Evolutionary conservation across 2,113 vertebrate species (phyloP).

Genomic region (Shinisaurus crocodilurus): DNA sequence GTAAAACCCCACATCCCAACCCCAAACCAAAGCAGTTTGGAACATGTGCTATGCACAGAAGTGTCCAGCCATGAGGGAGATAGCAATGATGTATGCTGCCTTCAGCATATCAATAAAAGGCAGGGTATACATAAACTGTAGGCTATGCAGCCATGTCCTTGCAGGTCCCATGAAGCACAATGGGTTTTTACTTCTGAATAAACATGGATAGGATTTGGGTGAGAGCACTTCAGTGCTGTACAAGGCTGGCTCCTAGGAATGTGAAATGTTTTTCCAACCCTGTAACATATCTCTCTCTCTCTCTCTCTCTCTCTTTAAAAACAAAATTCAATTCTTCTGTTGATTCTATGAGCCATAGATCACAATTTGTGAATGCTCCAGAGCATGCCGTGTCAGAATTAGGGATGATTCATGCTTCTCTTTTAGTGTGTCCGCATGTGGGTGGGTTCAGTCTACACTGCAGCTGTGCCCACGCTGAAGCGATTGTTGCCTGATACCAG

Average conservation of each 20-base stretch:
- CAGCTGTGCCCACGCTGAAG: slow-evolving; percentile 16
- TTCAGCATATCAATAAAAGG: background rate
- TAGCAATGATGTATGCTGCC: background rate
- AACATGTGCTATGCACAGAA: background rate
- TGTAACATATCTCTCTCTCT: background rate
- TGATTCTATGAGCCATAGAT: slow-evolving; percentile 18
- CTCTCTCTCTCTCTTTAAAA: background rate
- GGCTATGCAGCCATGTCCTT: background rate
- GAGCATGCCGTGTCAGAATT: slow-evolving; percentile 25
- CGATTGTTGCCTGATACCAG: background rate
- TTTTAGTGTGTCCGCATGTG: slow-evolving; percentile 10
- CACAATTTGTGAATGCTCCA: slow-evolving; percentile 31
- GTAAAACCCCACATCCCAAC: no score
- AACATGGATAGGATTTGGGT: background rate
- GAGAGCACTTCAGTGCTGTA: background rate
- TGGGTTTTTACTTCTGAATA: background rate
- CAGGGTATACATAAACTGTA: background rate
- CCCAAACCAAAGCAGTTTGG: background rate
- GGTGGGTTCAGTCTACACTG: background rate
- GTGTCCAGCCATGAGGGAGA: background rate
- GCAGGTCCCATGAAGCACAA: background rate
- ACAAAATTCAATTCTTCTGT: slow-evolving; percentile 21
- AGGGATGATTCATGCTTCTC: slow-evolving; percentile 29
- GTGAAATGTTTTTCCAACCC: background rate
- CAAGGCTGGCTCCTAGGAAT: background rate